Percentiles rank a stretch among this genome's conserved stretches.
phyloP scores from a whole-genome alignment of 2,797 vertebrate genomes.

The Chloroceryle amazona region DNA sequence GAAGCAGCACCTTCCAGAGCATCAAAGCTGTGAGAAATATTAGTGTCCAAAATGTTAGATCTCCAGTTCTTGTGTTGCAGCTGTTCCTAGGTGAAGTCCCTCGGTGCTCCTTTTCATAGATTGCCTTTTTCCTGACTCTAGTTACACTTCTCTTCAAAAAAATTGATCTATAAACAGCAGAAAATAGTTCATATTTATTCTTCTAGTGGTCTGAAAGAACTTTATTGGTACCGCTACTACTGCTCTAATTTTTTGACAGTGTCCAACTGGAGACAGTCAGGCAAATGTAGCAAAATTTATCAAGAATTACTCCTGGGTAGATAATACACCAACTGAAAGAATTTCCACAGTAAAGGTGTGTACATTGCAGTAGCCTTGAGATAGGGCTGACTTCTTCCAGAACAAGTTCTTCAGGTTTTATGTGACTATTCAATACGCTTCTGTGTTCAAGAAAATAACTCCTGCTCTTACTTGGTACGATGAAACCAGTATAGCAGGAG shows the following conservation, averaged over 20 bases:
- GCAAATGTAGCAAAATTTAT: not conserved
- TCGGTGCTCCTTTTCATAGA: not conserved
- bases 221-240: not conserved
- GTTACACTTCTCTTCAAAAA: not conserved
- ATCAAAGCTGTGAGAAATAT: not conserved
- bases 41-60: not conserved
- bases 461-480: not conserved
- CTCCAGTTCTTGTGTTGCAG: not conserved
- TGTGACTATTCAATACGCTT: slow-evolving; percentile 39
- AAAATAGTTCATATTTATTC: not conserved
- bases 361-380: slow-evolving; percentile 22
- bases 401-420: slow-evolving; percentile 66
- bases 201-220: not conserved
- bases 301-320: not conserved
- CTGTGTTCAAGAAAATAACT: slow-evolving; percentile 40
- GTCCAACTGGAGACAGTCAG: not conserved
- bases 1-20: not conserved
- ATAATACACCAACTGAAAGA: not conserved
- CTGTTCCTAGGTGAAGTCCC: not conserved
- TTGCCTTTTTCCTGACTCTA: not conserved
- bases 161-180: not conserved
- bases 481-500: slow-evolving; percentile 45
- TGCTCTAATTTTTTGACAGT: not conserved
- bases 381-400: slow-evolving; percentile 43
- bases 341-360: slow-evolving; percentile 32